phyloP scores from a whole-genome alignment of 2,888 invertebrate genomes.

The Horisme vitalbata region DNA sequence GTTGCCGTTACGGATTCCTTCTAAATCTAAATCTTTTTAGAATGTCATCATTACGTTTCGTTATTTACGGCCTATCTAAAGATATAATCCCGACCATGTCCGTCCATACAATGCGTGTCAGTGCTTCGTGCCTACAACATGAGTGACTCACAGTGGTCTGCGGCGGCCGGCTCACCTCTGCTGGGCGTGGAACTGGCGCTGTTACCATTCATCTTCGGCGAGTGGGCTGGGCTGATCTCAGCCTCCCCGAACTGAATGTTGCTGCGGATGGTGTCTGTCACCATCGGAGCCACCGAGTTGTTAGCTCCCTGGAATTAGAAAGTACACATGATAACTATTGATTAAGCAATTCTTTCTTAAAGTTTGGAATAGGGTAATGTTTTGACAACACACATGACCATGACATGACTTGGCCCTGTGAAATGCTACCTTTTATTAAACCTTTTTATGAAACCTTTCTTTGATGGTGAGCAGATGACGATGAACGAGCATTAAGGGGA shows the following conservation, averaged over 20 bases:
- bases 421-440: too few relatives aligned
- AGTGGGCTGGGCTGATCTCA: constrained; percentile 58
- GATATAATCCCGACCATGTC: constrained; percentile 27
- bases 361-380: too few relatives aligned
- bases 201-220: constrained; percentile 67
- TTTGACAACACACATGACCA: too few relatives aligned
- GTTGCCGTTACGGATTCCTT: too few relatives aligned
- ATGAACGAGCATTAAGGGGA: too few relatives aligned
- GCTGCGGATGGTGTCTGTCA: constrained; percentile 84
- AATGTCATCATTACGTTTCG: too few relatives aligned
- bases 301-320: constrained; percentile 63
- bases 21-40: too few relatives aligned
- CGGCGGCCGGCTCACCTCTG: constrained; percentile 77
- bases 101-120: constrained; percentile 36
- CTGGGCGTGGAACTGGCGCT: constrained; percentile 72
- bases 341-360: neutral
- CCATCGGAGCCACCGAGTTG: constrained; percentile 77
- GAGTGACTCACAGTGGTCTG: constrained; percentile 75
- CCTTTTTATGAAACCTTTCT: too few relatives aligned
- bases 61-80: constrained; percentile 5
- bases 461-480: too few relatives aligned
- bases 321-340: neutral
- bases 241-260: constrained; percentile 82
- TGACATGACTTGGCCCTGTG: too few relatives aligned
- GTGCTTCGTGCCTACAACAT: constrained; percentile 71